Evolutionary conservation across 2,797 vertebrate species (phyloP), one percentile per base, ranked within the genome.

Genomic region (Sciurus vulgaris): DNA sequence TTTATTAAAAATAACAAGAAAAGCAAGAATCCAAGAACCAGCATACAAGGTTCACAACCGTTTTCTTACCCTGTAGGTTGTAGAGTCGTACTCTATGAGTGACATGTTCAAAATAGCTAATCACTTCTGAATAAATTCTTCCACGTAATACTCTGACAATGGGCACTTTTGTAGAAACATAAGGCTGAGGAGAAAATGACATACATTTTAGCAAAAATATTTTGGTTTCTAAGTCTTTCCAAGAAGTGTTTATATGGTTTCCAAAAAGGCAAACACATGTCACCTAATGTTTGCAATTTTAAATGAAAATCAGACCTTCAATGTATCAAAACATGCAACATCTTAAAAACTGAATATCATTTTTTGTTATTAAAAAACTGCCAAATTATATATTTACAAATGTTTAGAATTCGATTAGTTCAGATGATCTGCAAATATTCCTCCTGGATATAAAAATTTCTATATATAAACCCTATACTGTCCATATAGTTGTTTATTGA

Each of bases 61-160:
- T 78, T 90, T 91, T 35, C 98, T 99, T 98, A 99, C 99, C 99
- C 2, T 98, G 98, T 67, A 99, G 91, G 88, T 99, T 98, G 97
- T 98, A 99, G 5, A 99, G 98, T 26, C 99, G 98, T 26, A 98
- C 89, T 1, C 98, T 99, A 97, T 99, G 99, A 7, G 98, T 99
- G 94, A 99, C 96, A 2, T 99, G 99, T 47, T 95, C 97, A 92
- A 99, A 99, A 97, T 98, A 98, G 95, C 98, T 99, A 91, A 99
- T 99, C 97, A 99, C 98, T 96, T 99, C 99, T 20, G 99, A 99
- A 98, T 99, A 99, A 97, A 99, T 93, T 2, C 84, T 98, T 85
- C 99, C 99, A 95, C 95, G 98, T 56, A 98, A 98, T 96, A 99
- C 98, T 94, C 99, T 98, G 87, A 99, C 96, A 77, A 98, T 92